Conservation (phyloP, 2,797 vertebrate genomes). For the Sitta carolinensis region DNA sequence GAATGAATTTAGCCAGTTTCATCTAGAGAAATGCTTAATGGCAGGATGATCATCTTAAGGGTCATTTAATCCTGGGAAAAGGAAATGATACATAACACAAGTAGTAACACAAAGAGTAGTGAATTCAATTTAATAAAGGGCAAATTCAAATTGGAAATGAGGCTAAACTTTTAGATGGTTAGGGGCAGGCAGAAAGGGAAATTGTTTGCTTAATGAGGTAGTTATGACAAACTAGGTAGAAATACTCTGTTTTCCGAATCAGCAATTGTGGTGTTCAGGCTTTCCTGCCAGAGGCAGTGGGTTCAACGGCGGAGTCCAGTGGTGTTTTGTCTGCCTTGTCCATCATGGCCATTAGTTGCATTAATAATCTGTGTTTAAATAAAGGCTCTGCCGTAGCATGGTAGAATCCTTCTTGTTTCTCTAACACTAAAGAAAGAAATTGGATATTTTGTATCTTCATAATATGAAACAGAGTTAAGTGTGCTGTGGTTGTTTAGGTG, state of each 20-base stretch:
- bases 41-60: constrained; percentile 30
- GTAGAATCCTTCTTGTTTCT: background rate
- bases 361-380: background rate
- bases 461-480: background rate
- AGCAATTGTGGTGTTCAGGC: background rate
- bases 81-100: constrained; percentile 46
- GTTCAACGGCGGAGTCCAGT: accelerated
- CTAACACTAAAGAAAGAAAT: background rate
- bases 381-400: background rate
- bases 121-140: constrained; percentile 56
- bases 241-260: background rate
- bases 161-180: constrained; percentile 29
- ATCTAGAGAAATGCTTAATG: constrained; percentile 24
- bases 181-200: background rate
- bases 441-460: background rate
- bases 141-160: constrained; percentile 51
- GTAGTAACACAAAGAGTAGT: constrained; percentile 34
- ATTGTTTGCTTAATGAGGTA: constrained; percentile 40
- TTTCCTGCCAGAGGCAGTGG: background rate
- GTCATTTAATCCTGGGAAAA: constrained; percentile 40
- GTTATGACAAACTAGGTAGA: constrained; percentile 1
- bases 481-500: background rate
- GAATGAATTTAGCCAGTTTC: background rate
- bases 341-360: background rate
- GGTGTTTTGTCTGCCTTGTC: background rate